These are phyloP conservation scores for Squalus acanthias DNA, from an alignment of 2,797 vertebrate genomes.

Conservation along the genomic window DNA sequence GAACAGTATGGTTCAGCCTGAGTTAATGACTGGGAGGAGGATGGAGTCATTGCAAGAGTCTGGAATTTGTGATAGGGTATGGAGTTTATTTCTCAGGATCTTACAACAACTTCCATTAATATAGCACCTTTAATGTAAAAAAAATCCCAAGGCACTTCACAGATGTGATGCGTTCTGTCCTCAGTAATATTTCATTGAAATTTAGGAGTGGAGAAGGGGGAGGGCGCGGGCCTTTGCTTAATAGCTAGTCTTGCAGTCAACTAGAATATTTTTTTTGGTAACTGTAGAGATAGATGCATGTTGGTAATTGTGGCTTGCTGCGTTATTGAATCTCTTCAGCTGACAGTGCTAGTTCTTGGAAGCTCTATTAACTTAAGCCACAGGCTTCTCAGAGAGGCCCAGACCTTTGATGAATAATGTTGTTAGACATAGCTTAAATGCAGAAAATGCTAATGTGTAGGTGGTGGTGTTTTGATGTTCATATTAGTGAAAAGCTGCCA, in stretches of 20 bases:
- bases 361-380: background rate
- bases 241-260: background rate
- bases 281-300: background rate
- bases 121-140: background rate
- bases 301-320: background rate
- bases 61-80: background rate
- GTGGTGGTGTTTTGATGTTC: background rate
- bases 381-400: background rate
- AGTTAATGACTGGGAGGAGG: too few species aligned
- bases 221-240: background rate
- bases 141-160: background rate
- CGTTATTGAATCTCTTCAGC: background rate
- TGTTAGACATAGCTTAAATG: background rate
- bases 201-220: background rate
- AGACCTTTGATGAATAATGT: background rate
- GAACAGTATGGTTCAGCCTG: too few species aligned
- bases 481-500: background rate
- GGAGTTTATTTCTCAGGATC: background rate
- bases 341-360: conserved; percentile 1
- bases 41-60: too few species aligned
- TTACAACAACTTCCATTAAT: background rate
- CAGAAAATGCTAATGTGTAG: background rate
- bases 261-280: background rate
- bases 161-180: background rate
- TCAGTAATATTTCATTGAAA: background rate